A percentile compares a stretch with the other conserved stretches of the same genome.
These are phyloP conservation scores for Scaptomyza flava DNA, from an alignment of 2,888 invertebrate genomes.

Conservation along the genomic window DNA sequence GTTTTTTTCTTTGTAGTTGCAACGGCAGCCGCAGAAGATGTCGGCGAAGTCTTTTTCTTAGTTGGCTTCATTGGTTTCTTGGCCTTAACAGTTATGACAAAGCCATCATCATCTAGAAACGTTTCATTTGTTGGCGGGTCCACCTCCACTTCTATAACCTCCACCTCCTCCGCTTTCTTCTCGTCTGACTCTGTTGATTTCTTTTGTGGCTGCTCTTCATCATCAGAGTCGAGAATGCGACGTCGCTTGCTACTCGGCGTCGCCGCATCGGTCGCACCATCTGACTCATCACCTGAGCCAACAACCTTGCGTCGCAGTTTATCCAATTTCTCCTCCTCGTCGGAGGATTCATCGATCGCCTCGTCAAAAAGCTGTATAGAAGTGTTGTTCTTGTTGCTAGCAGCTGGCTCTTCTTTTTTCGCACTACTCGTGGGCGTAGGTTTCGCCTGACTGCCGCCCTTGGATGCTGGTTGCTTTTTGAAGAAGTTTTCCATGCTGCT, in stretches of 20 bases:
- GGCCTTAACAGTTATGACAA: slow-evolving; percentile 80
- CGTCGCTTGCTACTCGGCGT: slow-evolving; percentile 66
- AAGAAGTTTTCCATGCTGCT: slow-evolving; percentile 63
- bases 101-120: slow-evolving; percentile 82
- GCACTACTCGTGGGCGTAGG: slow-evolving; percentile 21
- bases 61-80: slow-evolving; percentile 53
- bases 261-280: slow-evolving; percentile 29
- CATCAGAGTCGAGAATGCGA: slow-evolving; percentile 81
- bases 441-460: slow-evolving; percentile 14
- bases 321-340: slow-evolving; percentile 81
- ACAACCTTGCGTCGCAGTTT: slow-evolving; percentile 74
- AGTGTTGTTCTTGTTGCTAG: slow-evolving; percentile 51
- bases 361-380: slow-evolving; percentile 77
- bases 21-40: slow-evolving; percentile 15
- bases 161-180: slow-evolving; percentile 41
- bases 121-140: slow-evolving; percentile 68
- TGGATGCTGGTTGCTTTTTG: slow-evolving; percentile 53
- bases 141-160: slow-evolving; percentile 33
- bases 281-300: slow-evolving; percentile 63
- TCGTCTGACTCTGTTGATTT: slow-evolving; percentile 55
- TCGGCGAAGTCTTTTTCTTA: slow-evolving; percentile 55
- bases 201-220: slow-evolving; percentile 74
- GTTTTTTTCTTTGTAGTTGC: slow-evolving; percentile 61
- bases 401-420: slow-evolving; percentile 38
- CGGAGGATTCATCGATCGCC: slow-evolving; percentile 75